Base-by-base conservation (phyloP, 2,888 invertebrate genomes). In the Hirtodrosophila duncani region DNA sequence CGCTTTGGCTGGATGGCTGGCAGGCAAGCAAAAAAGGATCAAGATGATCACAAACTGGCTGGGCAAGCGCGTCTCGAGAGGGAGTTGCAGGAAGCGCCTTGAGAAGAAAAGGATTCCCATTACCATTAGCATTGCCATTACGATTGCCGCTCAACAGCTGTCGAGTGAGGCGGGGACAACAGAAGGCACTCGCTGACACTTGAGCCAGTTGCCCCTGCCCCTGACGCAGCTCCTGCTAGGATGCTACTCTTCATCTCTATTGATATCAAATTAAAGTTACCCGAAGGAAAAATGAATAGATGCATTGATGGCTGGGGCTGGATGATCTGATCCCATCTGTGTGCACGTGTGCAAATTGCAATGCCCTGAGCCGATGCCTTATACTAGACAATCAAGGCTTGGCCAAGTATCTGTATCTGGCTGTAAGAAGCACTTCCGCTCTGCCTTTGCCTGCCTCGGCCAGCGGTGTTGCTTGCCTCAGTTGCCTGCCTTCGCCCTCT, bases 41-140 rank as follows among this genome's bases (percentile, higher is more conserved):
- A 50, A 67, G 42, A 43, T 43, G 21, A 8, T 23, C 38, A 20
- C 26, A 27, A 6, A 37, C 16, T 43, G 57, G 51, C 41, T 67
- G 67, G 67, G 67, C 7, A 74, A 67, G 33, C 11, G 34, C 27
- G 67, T 29, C 16, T 17, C 50, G 67, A 67, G 69, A 66, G 71
- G 83, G 84, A 81, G 84, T 75, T 69, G 61, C 85, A 80, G 85
- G 85, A 83, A 84, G 84, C 83, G 84, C 83, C 85, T 84, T 66
- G 69, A 68, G 67, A 36, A 21, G 18, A 48, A 38, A 49, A 41
- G 36, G 26, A 10, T n/a, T n/a, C n/a, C n/a, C n/a, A n/a, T n/a
- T n/a, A n/a, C n/a, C n/a, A n/a, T n/a, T n/a, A n/a, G n/a, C n/a
- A n/a, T n/a, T n/a, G 24, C 13, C 9, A 36, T 30, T 24, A 42